Evolutionary conservation across 2,888 invertebrate species (phyloP), one percentile per base, ranked within the genome.

Genomic region (Acanthopleura granulata): DNA sequence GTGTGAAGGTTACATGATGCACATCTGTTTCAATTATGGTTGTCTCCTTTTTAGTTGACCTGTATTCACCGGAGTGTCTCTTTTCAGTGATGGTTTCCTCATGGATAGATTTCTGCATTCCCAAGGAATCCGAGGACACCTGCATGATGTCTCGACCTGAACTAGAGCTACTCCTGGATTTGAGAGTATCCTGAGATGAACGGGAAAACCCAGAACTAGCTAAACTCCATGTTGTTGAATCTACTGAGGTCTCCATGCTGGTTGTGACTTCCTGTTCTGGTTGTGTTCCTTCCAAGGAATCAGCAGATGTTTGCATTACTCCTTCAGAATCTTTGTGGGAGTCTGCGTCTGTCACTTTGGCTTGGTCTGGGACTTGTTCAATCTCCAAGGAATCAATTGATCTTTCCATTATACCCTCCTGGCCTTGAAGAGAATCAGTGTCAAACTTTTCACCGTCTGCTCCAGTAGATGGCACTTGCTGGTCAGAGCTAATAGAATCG

Each of bases 71-170:
- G 18, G 72, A 51, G 50, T 18, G 27, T 18, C 51, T 50, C n/a
- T 29, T 72, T 57, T 72, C 72, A 18, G 3, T 49, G 18, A 71
- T 49, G 12, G 71, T 27, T 49, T 74, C 70, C 49, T 75, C 72
- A 40, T 70, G 29, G 25, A 61, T 72, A 27, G 66, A 72, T 57
- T 75, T 74, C 25, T 76, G 71, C 50, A 75, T 74, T 27, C 84
- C 84, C 74, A 84, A 85, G 22, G 90, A 89, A 78, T 89, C 90
- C 70, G 84, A 80, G n/a, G 90, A 90, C 50, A 88, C 87, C 75
- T 87, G 86, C 89, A 90, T 89, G 27, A 87, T 80, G 75, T 87
- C 86, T 50, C 78, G 78, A 9, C 71, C 71, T 40, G 40, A 49
- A 49, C 49, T 49, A 30, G 86, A 84, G 73, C 86, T 86, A 73